These are phyloP conservation scores for Heteromurus nitidus DNA, from an alignment of 2,888 invertebrate species.

Conservation along the genomic window DNA sequence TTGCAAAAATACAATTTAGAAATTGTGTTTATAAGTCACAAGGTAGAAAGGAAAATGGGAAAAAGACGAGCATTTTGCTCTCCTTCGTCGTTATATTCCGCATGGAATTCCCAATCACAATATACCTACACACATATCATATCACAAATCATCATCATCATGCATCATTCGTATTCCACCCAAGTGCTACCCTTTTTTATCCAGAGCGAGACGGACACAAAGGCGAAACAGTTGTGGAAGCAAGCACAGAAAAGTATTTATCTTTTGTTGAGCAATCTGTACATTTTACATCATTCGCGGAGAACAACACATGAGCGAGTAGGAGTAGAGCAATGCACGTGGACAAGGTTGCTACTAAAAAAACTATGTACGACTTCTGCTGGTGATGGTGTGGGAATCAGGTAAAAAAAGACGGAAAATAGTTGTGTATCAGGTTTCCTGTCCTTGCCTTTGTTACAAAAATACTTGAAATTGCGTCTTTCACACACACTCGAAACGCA, in stretches of 20 bases:
- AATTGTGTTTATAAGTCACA: not conserved
- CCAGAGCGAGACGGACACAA: not conserved
- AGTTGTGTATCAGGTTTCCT: constrained; percentile 51
- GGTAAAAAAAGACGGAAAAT: constrained; percentile 30
- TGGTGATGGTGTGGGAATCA: constrained; percentile 50
- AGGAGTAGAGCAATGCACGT: not conserved
- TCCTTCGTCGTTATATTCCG: constrained; percentile 10
- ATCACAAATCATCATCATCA: constrained; percentile 2
- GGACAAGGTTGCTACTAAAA: constrained; percentile 7
- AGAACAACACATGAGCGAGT: constrained; percentile 5
- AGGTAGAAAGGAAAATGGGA: no score
- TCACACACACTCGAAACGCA: no score
- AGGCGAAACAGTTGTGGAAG: no score
- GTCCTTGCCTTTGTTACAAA: no score
- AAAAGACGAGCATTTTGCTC: no score
- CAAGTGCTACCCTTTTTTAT: constrained; percentile 9
- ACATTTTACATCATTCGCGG: constrained; percentile 24
- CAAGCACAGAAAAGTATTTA: no score
- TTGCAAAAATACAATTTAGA: not conserved
- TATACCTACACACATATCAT: not conserved
- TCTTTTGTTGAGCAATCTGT: constrained; percentile 46
- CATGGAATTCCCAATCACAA: constrained; percentile 50
- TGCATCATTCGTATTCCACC: constrained; percentile 44
- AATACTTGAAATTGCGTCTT: no score
- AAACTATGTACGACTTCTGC: not conserved